phyloP scores from a whole-genome alignment of 2,113 vertebrate species.

The Labeo catla region DNA sequence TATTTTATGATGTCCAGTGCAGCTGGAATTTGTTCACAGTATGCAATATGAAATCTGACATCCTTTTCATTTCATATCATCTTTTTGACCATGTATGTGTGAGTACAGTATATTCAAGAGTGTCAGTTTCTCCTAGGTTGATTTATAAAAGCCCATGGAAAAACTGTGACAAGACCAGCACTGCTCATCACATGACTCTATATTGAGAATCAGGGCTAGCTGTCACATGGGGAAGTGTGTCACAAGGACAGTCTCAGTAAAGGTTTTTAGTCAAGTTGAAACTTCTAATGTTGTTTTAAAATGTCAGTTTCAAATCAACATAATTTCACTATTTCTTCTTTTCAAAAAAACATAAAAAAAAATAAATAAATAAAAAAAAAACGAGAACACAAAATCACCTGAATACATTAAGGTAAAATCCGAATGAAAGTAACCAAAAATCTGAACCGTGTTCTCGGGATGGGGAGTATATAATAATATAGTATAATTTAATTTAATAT shows the following conservation, averaged over 20 bases:
- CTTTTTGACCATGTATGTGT: neutral
- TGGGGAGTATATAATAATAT: neutral
- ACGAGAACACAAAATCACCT: neutral
- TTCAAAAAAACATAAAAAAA: no score
- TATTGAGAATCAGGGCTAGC: neutral
- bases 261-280: no score
- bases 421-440: neutral
- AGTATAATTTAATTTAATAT: neutral
- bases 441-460: neutral
- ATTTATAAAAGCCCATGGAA: neutral
- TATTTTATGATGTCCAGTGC: neutral
- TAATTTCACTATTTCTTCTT: no score
- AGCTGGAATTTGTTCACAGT: neutral
- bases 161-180: neutral
- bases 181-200: neutral
- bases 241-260: neutral
- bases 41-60: neutral
- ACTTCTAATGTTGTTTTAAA: neutral
- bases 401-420: neutral
- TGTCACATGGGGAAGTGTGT: neutral
- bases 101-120: neutral
- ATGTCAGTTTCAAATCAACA: neutral
- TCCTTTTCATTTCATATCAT: neutral
- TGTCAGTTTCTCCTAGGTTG: neutral
- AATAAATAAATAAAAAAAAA: no score